Evolutionary conservation across 2,113 vertebrate genomes (phyloP), one percentile per base, ranked within the genome.

Genomic region (Prietella phreatophila): DNA sequence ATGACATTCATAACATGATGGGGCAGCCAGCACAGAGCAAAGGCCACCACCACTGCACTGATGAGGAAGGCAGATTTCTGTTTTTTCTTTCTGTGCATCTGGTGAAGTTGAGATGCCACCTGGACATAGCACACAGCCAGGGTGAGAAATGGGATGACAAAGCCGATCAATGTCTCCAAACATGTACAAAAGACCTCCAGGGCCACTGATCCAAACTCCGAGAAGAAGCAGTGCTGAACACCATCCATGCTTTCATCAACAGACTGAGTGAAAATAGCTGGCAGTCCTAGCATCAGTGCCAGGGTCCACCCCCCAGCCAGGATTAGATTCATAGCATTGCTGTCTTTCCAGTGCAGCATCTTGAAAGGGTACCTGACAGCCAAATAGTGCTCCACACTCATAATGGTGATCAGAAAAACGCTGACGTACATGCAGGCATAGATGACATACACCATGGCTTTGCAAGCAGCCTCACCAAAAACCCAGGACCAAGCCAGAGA

Each of bases 341-440:
- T 86, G 14, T 33, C 87, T 86, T 89, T 92, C 92, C 86, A 92
- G 50, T n/a, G 82, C 89, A 93, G 71, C 89, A 92, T 91, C 58
- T 86, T 47, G 83, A 94, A 93, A 5, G 93, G 95, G 85, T 95
- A 93, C 0, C 94, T 94, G 80, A 95, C 92, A 0, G 94, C 93
- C 85, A 95, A 71, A 75, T 95, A 95, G 10, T 95, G 94, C 55
- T 96, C 95, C 87, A 96, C 92, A 0, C 95, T 95, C 95, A 96
- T 95, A 27, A 93, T 53, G 2, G 94, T 95, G 67, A 96, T 95
- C 90, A 96, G 89, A 88, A 96, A 96, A 79, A 96, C 90, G 0
- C 95, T 96, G 93, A 92, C 88, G 84, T 96, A 96, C 95, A 96
- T 96, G 30, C 93, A 95, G 42, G 91, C 89, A 11, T 93, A 87